Base-by-base conservation (phyloP, 2,797 vertebrate genomes). In the Notolepis coatsorum region DNA sequence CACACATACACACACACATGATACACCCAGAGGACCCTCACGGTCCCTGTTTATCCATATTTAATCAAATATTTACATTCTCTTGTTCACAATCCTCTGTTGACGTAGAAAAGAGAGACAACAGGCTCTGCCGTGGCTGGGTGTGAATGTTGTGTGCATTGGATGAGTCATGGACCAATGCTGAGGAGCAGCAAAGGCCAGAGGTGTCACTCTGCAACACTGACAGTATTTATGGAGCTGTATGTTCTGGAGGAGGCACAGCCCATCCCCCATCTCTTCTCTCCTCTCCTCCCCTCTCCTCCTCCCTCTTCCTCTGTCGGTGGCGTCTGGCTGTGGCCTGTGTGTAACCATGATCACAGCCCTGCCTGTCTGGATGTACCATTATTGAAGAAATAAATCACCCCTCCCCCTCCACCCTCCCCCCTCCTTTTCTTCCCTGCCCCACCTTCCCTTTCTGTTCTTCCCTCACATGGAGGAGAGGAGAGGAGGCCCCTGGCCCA, bases 191-290 rank as follows among this genome's bases (percentile, higher is more conserved):
- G 68, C 61, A 58, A 68, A 73, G 78, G 74, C 71, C 69, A 60
- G 54, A 33, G 46, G 51, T 76, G 78, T 79, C 82, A 66, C 52
- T 73, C 61, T 72, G 55, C 64, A 75, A 66, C 61, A 49, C 70
- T 75, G 70, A 78, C 68, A 68, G 71, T 71, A 80, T 84, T 84
- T 78, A 84, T 88, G 73, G 67, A 69, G 70, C 61, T 76, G 30
- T 58, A 42, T 35, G 71, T 49, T 55, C 73, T 21, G 1, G 43
- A 62, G 65, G 59, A 31, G 37, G 37, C 24, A 37, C 9, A 27
- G 18, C 47, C 38, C 53, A 24, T 31, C 27, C 63, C 39, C 47
- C 54, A 3, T 18, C 24, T 28, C 41, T 2, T 13, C 45, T 18
- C 31, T 8, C 12, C 10, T 3, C 2, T 12, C n/a, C 28, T 28